Evolutionary conservation across 2,113 vertebrate species (phyloP).

Genomic region (Ranitomeya imitator): DNA sequence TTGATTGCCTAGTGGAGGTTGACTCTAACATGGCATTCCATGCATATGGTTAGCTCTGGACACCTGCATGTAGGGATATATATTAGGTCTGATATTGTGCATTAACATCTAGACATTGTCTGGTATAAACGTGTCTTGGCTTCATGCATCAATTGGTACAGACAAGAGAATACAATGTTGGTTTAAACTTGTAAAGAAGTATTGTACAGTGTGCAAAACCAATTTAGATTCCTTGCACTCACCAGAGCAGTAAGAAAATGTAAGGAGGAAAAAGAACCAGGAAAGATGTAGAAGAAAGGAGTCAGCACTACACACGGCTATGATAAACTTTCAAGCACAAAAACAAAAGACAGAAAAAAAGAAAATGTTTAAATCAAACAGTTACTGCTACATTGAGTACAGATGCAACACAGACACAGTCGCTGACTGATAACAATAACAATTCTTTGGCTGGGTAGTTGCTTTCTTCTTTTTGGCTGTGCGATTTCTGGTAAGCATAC

Average conservation of each 20-base stretch:
- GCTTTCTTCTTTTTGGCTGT: neutral
- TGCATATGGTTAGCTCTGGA: neutral
- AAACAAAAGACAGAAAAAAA: constrained; percentile 66
- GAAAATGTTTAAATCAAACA: constrained; percentile 58
- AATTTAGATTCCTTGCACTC: constrained; percentile 71
- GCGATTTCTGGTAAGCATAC: neutral
- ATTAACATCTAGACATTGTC: neutral
- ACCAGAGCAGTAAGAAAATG: constrained; percentile 69
- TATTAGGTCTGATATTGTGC: neutral
- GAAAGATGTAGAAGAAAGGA: constrained; percentile 69
- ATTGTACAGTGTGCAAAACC: constrained; percentile 50
- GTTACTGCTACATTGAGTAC: constrained; percentile 40
- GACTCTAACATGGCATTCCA: neutral
- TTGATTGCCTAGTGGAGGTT: neutral
- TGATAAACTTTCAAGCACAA: constrained; percentile 67
- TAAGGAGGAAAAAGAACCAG: constrained; percentile 69
- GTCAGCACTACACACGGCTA: constrained; percentile 68
- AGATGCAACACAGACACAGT: constrained; percentile 31
- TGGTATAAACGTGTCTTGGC: neutral
- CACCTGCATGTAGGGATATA: neutral
- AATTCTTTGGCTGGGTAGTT: neutral
- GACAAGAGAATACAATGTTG: constrained; percentile 7
- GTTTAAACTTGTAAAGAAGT: constrained; percentile 17
- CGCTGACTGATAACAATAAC: constrained; percentile 23
- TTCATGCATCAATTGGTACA: constrained; percentile 10